A percentile compares a stretch with the other conserved stretches of the same genome.
These are phyloP conservation scores for Drosophila macrospina DNA, from an alignment of 2,888 invertebrate species.

Conservation along the genomic window DNA sequence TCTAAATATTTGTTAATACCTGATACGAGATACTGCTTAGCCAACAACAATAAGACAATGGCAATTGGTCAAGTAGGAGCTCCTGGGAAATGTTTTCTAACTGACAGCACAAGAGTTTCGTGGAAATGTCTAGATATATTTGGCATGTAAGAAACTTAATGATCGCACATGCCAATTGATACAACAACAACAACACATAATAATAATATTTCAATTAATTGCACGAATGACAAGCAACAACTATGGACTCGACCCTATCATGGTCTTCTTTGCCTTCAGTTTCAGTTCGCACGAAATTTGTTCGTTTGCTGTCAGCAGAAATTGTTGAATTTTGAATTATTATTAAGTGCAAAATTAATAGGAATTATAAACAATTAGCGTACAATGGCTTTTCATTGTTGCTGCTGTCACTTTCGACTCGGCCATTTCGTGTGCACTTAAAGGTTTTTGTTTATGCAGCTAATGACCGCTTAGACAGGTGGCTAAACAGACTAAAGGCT, in stretches of 20 bases:
- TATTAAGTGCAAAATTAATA: constrained; percentile 67
- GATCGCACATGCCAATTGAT: constrained; percentile 28
- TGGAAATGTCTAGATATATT: constrained; percentile 22
- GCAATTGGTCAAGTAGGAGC: constrained; percentile 28
- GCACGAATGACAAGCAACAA: constrained; percentile 21
- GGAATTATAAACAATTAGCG: constrained; percentile 61
- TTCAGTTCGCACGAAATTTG: constrained; percentile 66
- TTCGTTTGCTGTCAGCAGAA: constrained; percentile 57
- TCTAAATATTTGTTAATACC: constrained; percentile 54
- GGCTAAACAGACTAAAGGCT: constrained; percentile 29
- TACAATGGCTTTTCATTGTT: constrained; percentile 17
- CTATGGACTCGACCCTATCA: constrained; percentile 24
- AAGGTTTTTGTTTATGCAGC: constrained; percentile 47
- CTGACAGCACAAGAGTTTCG: constrained; percentile 31
- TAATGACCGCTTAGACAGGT: constrained; percentile 63
- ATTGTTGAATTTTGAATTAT: constrained; percentile 59
- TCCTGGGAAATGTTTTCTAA: constrained; percentile 61
- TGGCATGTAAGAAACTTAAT: constrained; percentile 12
- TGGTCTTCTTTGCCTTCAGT: constrained; percentile 40
- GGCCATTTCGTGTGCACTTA: constrained; percentile 44
- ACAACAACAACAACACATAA: constrained; percentile 4
- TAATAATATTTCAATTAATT: constrained; percentile 24
- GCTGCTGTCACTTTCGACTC: constrained; percentile 28
- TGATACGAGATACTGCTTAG: constrained; percentile 2
- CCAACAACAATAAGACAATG: constrained; percentile 6